Percentiles rank a stretch among this genome's conserved stretches.
Conservation (phyloP, 1,140 invertebrate species). For the Harlomillsia oculata region DNA sequence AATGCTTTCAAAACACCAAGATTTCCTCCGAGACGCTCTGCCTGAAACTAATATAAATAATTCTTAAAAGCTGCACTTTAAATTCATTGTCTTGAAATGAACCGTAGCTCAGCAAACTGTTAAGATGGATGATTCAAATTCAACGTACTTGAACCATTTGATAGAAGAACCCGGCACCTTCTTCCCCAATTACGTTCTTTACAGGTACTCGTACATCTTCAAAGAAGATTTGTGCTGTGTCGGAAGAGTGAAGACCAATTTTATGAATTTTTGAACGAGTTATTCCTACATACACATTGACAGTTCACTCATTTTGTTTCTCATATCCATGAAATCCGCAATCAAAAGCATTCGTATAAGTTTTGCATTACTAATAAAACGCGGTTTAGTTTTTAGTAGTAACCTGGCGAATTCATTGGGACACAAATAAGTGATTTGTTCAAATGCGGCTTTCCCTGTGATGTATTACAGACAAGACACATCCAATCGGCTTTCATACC, state of each 20-base stretch:
- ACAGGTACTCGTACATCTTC: conserved; percentile 50
- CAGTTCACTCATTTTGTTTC: too few species aligned
- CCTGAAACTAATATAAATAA: conserved; percentile 42
- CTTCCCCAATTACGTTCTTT: conserved; percentile 49
- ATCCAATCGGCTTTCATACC: conserved; percentile 51
- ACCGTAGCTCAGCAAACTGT: background rate
- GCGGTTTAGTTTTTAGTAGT: too few species aligned
- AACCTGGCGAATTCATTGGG: conserved; percentile 48
- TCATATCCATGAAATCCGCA: too few species aligned
- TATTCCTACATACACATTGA: conserved; percentile 44
- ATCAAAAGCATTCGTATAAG: too few species aligned
- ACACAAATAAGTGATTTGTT: conserved; percentile 54
- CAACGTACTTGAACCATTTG: conserved; percentile 48
- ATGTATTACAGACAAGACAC: conserved; percentile 49
- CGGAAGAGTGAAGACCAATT: conserved; percentile 49
- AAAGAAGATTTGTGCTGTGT: conserved; percentile 51
- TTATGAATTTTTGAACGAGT: conserved; percentile 45
- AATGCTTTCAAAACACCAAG: conserved; percentile 41
- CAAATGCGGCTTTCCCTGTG: conserved; percentile 38
- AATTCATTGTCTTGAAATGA: background rate
- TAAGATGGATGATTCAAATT: background rate
- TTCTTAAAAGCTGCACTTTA: background rate
- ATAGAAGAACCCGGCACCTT: conserved; percentile 51
- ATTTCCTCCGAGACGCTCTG: conserved; percentile 45
- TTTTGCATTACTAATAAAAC: too few species aligned